Percentiles rank a stretch among this genome's conserved stretches.
Conservation (phyloP, 2,888 invertebrate genomes). For the Fragum sueziense region DNA sequence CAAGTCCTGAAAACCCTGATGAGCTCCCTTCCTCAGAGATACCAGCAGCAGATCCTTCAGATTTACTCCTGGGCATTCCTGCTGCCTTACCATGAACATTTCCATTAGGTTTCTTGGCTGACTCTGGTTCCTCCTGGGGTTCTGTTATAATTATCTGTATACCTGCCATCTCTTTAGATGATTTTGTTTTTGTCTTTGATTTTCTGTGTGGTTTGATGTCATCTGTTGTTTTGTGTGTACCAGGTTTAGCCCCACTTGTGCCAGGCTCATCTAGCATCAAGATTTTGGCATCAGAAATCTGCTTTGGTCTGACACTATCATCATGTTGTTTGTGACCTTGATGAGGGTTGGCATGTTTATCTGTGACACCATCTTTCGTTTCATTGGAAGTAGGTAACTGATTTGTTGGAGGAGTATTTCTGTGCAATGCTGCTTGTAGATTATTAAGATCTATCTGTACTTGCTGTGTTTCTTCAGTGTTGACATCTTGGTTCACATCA, state of each 20-base stretch:
- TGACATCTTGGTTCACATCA: neutral
- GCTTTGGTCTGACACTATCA: constrained; percentile 9
- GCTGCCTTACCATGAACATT: constrained; percentile 1
- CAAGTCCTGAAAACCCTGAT: constrained; percentile 6
- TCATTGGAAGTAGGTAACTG: neutral
- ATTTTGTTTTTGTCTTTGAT: neutral
- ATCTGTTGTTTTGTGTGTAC: neutral
- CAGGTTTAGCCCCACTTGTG: neutral
- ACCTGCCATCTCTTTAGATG: neutral
- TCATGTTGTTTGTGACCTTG: neutral
- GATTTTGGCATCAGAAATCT: constrained; percentile 10
- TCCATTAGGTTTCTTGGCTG: constrained; percentile 3
- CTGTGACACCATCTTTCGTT: neutral
- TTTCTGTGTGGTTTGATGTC: neutral
- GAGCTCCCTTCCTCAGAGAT: constrained; percentile 5
- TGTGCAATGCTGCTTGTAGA: neutral
- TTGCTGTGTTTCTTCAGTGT: neutral
- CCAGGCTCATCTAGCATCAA: constrained; percentile 11
- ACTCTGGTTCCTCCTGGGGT: neutral
- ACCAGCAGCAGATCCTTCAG: neutral
- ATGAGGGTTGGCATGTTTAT: too few relatives aligned
- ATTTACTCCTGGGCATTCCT: neutral
- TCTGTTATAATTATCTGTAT: constrained; percentile 12
- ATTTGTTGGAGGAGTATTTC: neutral
- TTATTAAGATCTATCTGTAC: neutral